These are phyloP conservation scores for Hippopotamyrus pictus DNA, from an alignment of 2,797 vertebrate species.

Conservation along the genomic window DNA sequence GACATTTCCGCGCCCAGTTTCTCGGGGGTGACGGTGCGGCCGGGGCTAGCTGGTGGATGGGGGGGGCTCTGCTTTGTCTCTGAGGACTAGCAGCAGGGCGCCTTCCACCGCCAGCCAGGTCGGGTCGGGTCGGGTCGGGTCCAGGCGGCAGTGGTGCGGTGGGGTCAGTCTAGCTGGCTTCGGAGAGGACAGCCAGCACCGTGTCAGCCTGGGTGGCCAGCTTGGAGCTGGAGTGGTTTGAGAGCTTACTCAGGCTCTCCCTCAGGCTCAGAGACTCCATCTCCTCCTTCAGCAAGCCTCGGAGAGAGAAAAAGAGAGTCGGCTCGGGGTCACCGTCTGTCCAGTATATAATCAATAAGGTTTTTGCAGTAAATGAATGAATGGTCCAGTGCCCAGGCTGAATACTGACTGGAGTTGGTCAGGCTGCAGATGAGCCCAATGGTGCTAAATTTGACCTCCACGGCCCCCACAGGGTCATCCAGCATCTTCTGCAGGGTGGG, in stretches of 20 bases:
- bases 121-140: not conserved
- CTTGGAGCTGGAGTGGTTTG: conserved; percentile 62
- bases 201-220: conserved; percentile 67
- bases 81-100: not conserved
- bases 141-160: not conserved
- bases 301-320: conserved; percentile 14
- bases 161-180: conserved; percentile 41
- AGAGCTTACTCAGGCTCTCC: conserved; percentile 66
- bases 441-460: conserved; percentile 79
- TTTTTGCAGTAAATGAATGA: not conserved
- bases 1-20: not conserved
- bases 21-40: not conserved
- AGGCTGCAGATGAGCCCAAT: conserved; percentile 76
- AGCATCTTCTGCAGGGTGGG: conserved; percentile 70
- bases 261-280: conserved; percentile 66
- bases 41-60: not conserved
- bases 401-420: conserved; percentile 68
- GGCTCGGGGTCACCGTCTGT: not conserved
- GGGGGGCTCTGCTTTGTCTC: not conserved
- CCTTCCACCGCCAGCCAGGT: not conserved
- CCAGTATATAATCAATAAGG: not conserved
- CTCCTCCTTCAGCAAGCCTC: conserved; percentile 70
- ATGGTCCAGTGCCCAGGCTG: not conserved
- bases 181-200: conserved; percentile 57
- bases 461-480: conserved; percentile 65